Evolutionary conservation across 2,113 vertebrate species (phyloP).

Genomic region (Eira barbara): DNA sequence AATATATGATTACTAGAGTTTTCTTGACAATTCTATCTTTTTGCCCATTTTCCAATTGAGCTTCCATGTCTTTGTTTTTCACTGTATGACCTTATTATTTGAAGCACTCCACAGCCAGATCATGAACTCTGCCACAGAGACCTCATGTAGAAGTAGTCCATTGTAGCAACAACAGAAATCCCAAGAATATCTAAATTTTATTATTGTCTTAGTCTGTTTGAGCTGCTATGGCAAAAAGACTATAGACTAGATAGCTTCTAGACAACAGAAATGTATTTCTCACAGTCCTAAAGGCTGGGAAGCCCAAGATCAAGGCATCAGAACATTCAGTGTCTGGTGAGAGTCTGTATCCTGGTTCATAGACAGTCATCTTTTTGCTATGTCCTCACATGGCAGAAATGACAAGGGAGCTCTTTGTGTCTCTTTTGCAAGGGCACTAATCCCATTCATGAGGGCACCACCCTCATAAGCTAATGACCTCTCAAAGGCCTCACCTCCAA

Average conservation of each 20-base stretch:
- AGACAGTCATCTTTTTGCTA: neutral
- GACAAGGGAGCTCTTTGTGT: neutral
- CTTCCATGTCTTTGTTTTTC: neutral
- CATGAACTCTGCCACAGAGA: neutral
- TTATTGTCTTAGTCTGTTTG: neutral
- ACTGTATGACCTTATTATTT: neutral
- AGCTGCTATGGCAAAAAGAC: neutral
- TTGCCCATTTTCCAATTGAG: neutral
- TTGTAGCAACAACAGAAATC: neutral
- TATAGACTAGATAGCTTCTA: neutral
- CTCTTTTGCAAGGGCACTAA: neutral
- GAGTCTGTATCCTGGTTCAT: neutral
- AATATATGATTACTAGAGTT: neutral
- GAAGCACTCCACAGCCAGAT: neutral
- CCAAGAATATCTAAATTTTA: neutral
- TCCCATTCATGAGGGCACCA: neutral
- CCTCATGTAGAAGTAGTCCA: neutral
- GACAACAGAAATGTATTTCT: neutral
- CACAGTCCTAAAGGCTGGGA: neutral
- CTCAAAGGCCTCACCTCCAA: neutral
- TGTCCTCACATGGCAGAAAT: neutral
- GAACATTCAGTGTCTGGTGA: neutral
- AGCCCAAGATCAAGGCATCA: neutral
- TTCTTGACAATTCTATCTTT: neutral
- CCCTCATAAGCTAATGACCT: neutral